A percentile compares a stretch with the other conserved stretches of the same genome.
phyloP scores from a whole-genome alignment of 2,888 invertebrate species.

The Stenodema calcarata region DNA sequence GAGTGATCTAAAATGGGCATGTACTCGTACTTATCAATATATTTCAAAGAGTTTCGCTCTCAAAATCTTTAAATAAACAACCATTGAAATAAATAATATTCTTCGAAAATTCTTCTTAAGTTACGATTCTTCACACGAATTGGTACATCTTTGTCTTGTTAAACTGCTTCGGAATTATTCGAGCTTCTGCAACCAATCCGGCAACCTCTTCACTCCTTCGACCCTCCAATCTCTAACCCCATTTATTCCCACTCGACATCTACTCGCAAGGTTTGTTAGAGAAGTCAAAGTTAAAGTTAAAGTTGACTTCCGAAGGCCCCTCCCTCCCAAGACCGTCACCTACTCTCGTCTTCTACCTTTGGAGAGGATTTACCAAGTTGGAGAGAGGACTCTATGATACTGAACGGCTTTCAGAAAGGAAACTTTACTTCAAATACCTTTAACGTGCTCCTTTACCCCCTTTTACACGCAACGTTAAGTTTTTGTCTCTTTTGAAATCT shows the following conservation, averaged over 20 bases:
- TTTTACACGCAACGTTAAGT: slow-evolving; percentile 2
- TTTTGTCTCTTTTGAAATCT: slow-evolving; percentile 12
- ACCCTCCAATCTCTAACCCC: neutral
- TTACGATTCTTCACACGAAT: too few species aligned
- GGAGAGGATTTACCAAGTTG: neutral
- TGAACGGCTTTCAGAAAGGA: neutral
- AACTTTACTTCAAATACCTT: slow-evolving; percentile 12
- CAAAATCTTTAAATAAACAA: too few species aligned
- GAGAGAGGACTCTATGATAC: slow-evolving; percentile 1
- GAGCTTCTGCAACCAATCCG: too few species aligned
- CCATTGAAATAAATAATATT: too few species aligned
- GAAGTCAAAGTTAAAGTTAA: neutral
- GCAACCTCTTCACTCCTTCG: too few species aligned
- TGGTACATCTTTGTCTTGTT: too few species aligned
- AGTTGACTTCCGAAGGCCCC: neutral
- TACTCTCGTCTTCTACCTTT: neutral
- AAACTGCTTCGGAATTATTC: too few species aligned
- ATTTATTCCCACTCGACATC: neutral
- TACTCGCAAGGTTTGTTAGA: neutral
- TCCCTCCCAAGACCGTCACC: neutral
- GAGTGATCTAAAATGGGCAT: too few species aligned
- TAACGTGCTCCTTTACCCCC: neutral
- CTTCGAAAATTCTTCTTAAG: too few species aligned
- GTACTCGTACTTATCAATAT: too few species aligned
- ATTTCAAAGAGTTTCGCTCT: too few species aligned